Base-by-base conservation (phyloP, 1,140 invertebrate genomes). In the Calliopsis andreniformis region DNA sequence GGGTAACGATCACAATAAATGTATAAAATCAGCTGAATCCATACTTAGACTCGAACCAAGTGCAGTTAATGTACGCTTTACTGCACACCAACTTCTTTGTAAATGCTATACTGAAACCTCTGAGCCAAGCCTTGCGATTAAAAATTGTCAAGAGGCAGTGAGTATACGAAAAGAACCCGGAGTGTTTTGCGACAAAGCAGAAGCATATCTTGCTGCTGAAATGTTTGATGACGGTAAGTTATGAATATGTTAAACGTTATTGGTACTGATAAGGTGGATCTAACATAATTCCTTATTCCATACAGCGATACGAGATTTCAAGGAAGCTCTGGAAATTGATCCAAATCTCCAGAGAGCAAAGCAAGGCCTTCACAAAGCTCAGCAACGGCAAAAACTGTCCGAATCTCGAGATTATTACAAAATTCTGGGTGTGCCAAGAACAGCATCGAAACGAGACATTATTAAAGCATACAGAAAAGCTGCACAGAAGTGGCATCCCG, bases 401-500 rank as follows among this genome's bases (percentile, higher is more conserved):
- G 97, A 98, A 85, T 96, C 96, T 85, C 93, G 98, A 87, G 98
- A 99, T 92, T 99, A 99, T 93, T 99, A 99, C 90, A 99, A 99
- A 93, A 99, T 99, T 84, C 92, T 99, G 51, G 95, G 95, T 20
- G 96, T 98, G 0, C 94, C 94, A 89, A 95, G 97, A 91, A 96
- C 94, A 71, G 98, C 98, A 0, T 95, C 92, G 23, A 99, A 99
- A 92, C 95, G 96, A 86, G 97, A 99, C 91, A 98, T 99, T 20
- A 93, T 95, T 1, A 99, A 99, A 93, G 98, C 98, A 7, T 99
- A 99, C 92, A 94, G 98, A 79, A 99, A 99, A 94, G 94, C 98
- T 64, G 99, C 99, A 18, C 97, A 98, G 91, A 97, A 99, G 91
- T 99, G 98, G 98, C 99, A 99, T 94, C 99, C 99, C 0, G 99